Evolutionary conservation across 2,797 vertebrate genomes (phyloP), one percentile per base, ranked within the genome.

Genomic region (Argyrosomus regius): DNA sequence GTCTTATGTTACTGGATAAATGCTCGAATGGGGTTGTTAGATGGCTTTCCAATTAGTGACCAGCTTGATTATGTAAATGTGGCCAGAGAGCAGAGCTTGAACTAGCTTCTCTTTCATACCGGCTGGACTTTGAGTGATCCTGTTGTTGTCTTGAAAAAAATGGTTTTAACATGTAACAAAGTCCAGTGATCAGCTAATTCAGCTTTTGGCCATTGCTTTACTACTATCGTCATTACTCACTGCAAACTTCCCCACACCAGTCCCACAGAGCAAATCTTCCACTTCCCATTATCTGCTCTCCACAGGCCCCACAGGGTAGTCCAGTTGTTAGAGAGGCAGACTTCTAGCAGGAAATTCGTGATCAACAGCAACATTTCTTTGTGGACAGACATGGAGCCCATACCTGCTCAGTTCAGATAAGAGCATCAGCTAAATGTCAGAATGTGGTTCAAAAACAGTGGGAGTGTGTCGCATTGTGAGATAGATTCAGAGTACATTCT

Each of bases 331-430:
- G 73, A 52, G 48, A 74, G n/a, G 67, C 63, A 57, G 62, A 78
- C 57, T 54, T 75, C 26, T 39, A 45, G 41, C 61, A 18, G 61
- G n/a, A 77, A 49, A 69, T 61, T 82, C 3, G 2, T 35, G 65
- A 50, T 84, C 46, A 62, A 58, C 57, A 54, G n/a, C 16, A 50
- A 1, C 0, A 1, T 59, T 59, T 63, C 67, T 28, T 46, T 24
- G 22, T n/a, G 39, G 24, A 39, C 68, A 31, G 72, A 72, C 67
- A 64, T 20, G 3, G 72, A 86, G 65, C 41, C 28, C 5, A 31
- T 56, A 78, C 84, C 87, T 90, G 87, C 59, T 80, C 64, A 6
- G 35, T 78, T 74, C 43, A 59, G 87, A 92, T 90, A 86, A 87
- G 76, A 81, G 66, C 61, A 61, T 70, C 66, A 16, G 65, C 58